phyloP scores from a whole-genome alignment of 2,888 invertebrate species.

The Agonopterix heracliana region DNA sequence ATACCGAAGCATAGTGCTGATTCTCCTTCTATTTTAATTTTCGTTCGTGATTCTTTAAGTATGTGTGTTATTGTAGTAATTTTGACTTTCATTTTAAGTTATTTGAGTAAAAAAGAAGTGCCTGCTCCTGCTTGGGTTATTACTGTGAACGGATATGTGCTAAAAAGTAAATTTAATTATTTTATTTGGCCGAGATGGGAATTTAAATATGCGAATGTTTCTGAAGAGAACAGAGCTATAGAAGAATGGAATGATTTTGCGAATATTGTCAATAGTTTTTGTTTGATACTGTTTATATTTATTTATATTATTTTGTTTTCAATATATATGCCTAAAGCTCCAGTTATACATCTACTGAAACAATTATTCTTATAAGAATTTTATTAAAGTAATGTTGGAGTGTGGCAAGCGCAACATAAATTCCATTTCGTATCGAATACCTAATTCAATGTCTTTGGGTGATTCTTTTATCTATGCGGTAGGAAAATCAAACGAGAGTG shows the following conservation, averaged over 20 bases:
- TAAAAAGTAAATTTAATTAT: conserved; percentile 19
- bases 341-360: not conserved
- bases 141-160: conserved; percentile 9
- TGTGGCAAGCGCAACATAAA: too few species aligned
- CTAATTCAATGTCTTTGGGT: too few species aligned
- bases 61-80: conserved; percentile 24
- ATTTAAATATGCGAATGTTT: conserved; percentile 16
- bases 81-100: conserved; percentile 22
- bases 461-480: too few species aligned
- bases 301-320: not conserved
- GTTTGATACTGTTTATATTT: not conserved
- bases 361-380: too few species aligned
- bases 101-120: not conserved
- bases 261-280: conserved; percentile 25
- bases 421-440: too few species aligned
- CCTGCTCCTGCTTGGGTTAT: not conserved
- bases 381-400: too few species aligned
- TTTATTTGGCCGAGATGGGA: conserved; percentile 18
- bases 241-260: conserved; percentile 31
- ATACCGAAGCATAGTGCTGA: conserved; percentile 28
- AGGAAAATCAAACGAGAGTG: too few species aligned
- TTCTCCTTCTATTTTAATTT: conserved; percentile 33
- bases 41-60: conserved; percentile 30
- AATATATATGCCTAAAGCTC: not conserved
- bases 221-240: conserved; percentile 7